Base-by-base conservation (phyloP, 2,888 invertebrate species). In the Molanna angustata region DNA sequence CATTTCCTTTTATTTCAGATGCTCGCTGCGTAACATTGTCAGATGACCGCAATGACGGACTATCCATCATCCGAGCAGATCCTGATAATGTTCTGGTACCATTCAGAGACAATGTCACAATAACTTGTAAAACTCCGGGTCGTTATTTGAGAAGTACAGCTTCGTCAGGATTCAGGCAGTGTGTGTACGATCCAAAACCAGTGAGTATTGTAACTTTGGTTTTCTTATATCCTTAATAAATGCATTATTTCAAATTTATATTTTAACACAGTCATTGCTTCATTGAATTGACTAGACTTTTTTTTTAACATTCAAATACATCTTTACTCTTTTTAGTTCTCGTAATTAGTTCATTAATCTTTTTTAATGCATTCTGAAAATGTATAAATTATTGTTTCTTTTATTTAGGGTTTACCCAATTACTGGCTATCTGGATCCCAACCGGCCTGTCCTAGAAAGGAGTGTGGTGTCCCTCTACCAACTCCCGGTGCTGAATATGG, bases 401-500 rank as follows among this genome's bases (percentile, higher is more conserved):
- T 19, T 21, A 64, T 65, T 20, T 61, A 84, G 82, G 92, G 91
- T 64, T 78, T 90, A 50, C 92, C 92, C 1, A 90, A 92, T 65
- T 94, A 94, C 65, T 94, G 93, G 94, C 72, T 94, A 2, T 92
- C 94, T 48, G 94, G 94, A 45, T 77, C 84, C 39, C 81, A 85
- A 62, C 94, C 94, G 0, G 84, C 88, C 43, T 95, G 94, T 65
- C 93, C 93, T 1, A 79, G 94, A 62, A 83, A 87, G 47, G 91
- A 96, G 64, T 97, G 97, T 66, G 95, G 94, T n/a, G 72, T 83
- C 6, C 96, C 96, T 11, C 84, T 90, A 69, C 86, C 92, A 41
- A 92, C 94, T 11, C 90, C 95, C 6, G 96, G 97, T 18, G 94
- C 95, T 1, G 93, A 92, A 68, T 96, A 95, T 64, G 94, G 94